Evolutionary conservation across 2,113 vertebrate species (phyloP).

Genomic region (Megaceryle maxima): DNA sequence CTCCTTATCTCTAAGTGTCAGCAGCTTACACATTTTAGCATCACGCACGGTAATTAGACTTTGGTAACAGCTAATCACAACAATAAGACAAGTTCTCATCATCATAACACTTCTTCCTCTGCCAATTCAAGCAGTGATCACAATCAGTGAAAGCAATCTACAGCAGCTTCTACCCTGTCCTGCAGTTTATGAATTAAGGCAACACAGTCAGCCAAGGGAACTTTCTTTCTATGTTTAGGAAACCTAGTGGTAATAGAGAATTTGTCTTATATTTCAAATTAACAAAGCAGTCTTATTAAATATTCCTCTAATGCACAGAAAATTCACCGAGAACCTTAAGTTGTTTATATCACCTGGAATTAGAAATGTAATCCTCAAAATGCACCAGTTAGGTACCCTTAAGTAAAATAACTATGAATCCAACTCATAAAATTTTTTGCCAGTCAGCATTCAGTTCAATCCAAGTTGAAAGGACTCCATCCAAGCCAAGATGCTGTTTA

Average conservation of each 20-base stretch:
- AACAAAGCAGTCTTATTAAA: background rate
- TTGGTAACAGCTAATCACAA: slow-evolving; percentile 55
- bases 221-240: background rate
- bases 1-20: slow-evolving; percentile 13
- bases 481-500: background rate
- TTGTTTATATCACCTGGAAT: background rate
- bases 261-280: background rate
- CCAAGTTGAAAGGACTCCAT: background rate
- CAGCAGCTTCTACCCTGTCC: background rate
- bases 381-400: background rate
- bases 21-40: slow-evolving; percentile 48
- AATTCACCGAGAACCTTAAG: background rate
- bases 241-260: background rate
- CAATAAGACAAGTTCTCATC: slow-evolving; percentile 47
- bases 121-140: slow-evolving; percentile 38
- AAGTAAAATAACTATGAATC: background rate
- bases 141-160: slow-evolving; percentile 18
- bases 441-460: background rate
- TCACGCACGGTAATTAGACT: slow-evolving; percentile 23
- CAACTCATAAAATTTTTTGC: background rate
- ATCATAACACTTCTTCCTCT: slow-evolving; percentile 38
- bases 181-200: background rate
- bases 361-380: background rate
- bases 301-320: background rate
- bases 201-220: background rate